Evolutionary conservation across 2,113 vertebrate species (phyloP).

Genomic region (Archilochus colubris): DNA sequence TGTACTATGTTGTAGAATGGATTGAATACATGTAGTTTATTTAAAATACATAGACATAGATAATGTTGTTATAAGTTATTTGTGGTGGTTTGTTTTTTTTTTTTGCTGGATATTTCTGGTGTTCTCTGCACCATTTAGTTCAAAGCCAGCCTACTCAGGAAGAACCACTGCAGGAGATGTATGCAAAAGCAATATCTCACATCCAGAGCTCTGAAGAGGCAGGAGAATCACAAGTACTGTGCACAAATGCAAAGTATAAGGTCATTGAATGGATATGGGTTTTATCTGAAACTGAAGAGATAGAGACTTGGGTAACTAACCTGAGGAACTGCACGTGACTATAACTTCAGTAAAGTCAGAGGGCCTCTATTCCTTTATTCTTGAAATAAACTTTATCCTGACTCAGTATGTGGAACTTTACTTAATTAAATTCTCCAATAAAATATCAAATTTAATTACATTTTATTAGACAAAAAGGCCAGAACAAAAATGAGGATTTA

Average conservation of each 20-base stretch:
- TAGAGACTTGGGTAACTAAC: background rate
- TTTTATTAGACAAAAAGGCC: background rate
- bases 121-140: background rate
- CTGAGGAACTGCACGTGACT: background rate
- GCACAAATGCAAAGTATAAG: background rate
- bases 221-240: background rate
- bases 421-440: background rate
- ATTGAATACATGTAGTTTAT: background rate
- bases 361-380: background rate
- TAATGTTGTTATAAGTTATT: background rate
- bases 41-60: background rate
- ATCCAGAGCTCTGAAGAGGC: background rate
- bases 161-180: background rate
- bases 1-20: background rate
- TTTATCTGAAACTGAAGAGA: background rate
- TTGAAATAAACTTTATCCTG: background rate
- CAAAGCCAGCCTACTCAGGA: background rate
- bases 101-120: background rate
- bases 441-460: background rate
- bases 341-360: background rate
- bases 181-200: background rate
- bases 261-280: background rate
- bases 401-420: background rate
- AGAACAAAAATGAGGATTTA: background rate
- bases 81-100: background rate